These are phyloP conservation scores for Eupeodes luniger DNA, from an alignment of 2,888 invertebrate genomes.

Conservation along the genomic window DNA sequence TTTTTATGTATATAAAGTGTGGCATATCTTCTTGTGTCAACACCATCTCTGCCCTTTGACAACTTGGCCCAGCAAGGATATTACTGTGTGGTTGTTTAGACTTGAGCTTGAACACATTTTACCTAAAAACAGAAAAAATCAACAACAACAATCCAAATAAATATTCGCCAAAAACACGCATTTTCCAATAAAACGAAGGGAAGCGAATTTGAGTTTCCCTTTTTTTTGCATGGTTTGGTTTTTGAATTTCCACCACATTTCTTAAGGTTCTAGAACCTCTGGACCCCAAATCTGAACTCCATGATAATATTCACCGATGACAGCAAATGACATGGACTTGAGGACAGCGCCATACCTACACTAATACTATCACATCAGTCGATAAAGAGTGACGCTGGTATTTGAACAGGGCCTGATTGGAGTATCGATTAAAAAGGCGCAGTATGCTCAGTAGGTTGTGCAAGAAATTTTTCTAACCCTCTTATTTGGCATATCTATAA, in stretches of 20 bases:
- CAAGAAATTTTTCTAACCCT: not conserved
- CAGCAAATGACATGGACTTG: conserved; percentile 69
- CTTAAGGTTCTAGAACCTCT: not conserved
- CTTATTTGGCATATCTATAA: too few species aligned
- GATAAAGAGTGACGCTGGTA: not conserved
- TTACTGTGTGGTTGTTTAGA: conserved; percentile 50
- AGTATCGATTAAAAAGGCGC: not conserved
- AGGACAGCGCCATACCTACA: conserved; percentile 55
- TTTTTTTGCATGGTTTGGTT: not conserved
- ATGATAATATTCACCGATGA: conserved; percentile 70
- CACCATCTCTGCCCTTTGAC: conserved; percentile 71
- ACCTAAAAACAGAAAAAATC: conserved; percentile 12
- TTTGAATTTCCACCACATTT: conserved; percentile 24
- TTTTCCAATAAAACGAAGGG: conserved; percentile 56
- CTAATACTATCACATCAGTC: conserved; percentile 34
- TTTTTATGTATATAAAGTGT: conserved; percentile 33
- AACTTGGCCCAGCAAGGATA: conserved; percentile 70
- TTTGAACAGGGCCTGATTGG: not conserved
- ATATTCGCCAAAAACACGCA: conserved; percentile 64
- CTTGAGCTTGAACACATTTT: conserved; percentile 27
- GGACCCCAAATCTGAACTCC: conserved; percentile 47
- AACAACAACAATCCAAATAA: conserved; percentile 49
- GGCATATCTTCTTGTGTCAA: conserved; percentile 68
- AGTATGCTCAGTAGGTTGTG: too few species aligned
- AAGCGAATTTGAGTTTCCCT: conserved; percentile 59